Base-by-base conservation (phyloP, 2,113 vertebrate genomes). In the Syngnathoides biaculeatus region DNA sequence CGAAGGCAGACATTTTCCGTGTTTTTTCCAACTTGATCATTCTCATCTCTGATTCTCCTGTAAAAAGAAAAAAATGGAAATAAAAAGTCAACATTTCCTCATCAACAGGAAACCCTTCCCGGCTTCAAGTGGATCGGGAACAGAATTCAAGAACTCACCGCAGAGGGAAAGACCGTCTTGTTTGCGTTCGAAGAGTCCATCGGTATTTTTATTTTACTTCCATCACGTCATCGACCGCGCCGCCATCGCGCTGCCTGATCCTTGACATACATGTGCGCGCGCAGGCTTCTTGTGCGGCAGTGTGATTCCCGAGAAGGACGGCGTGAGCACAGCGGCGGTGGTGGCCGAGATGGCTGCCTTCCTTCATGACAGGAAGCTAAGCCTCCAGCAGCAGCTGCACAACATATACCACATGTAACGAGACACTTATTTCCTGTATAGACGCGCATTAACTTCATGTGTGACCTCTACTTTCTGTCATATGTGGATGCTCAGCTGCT, bases 71-170 rank as follows among this genome's bases (percentile, higher is more conserved):
- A 40, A 3, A 19, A 40, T 1, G 11, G 5, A 60, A 20, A 38
- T 19, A 19, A 39, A 20, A 22, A 20, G 10, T 2, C 17, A n/a
- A 22, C 5, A 2, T 13, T 62, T 40, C 24, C 1, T 57, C 8
- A 14, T 57, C 56, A 50, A 73, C 87, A 99, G 97, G 97, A 99
- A 87, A 98, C 97, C 3, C 91, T 99, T 38, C 97, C 97, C 6
- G 97, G 97, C 35, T 98, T 99, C 80, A 99, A 99, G 56, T 99
- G 95, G 95, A 96, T 98, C 78, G 97, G 97, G 79, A 95, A 93
- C 64, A 85, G 93, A 83, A 95, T 98, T 8, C 93, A 96, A 53
- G 87, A 94, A 66, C 92, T 99, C 30, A 57, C 91, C 10, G 92
- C 93, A 68, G 81, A 83, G 0, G 94, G 95, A 26, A 94, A 94